phyloP scores from a whole-genome alignment of 2,888 invertebrate species.

The Ennomos quercinarius region DNA sequence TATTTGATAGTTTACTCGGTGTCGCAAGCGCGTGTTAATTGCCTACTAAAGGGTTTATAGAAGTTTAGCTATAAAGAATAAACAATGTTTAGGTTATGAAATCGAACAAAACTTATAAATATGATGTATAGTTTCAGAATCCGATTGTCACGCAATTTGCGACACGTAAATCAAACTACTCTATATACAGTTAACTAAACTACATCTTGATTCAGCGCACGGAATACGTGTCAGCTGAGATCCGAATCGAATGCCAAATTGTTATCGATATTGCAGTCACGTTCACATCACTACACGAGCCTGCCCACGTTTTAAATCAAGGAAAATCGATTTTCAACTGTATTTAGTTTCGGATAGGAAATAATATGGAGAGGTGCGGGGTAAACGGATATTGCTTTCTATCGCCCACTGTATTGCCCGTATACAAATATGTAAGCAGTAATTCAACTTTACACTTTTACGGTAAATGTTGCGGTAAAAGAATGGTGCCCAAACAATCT shows the following conservation, averaged over 20 bases:
- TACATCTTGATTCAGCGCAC: conserved; percentile 55
- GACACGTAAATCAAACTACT: conserved; percentile 28
- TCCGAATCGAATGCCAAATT: conserved; percentile 52
- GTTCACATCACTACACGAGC: conserved; percentile 57
- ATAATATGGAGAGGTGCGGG: conserved; percentile 24
- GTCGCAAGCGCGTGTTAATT: too few species aligned
- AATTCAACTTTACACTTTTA: conserved; percentile 6
- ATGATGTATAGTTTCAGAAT: too few species aligned
- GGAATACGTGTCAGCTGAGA: conserved; percentile 59
- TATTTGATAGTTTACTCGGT: too few species aligned
- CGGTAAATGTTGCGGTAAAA: conserved; percentile 5
- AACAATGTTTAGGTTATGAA: too few species aligned
- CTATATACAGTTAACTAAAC: conserved; percentile 46
- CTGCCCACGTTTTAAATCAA: conserved; percentile 45
- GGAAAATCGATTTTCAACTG: conserved; percentile 37
- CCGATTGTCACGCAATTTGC: conserved; percentile 5
- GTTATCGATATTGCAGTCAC: conserved; percentile 64
- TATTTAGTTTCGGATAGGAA: conserved; percentile 21
- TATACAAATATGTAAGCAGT: conserved; percentile 9
- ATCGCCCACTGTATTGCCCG: conserved; percentile 39
- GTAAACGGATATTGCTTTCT: conserved; percentile 43
- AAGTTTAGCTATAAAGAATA: too few species aligned
- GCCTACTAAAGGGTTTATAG: too few species aligned
- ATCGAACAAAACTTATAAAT: too few species aligned
- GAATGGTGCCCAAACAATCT: neutral